phyloP scores from a whole-genome alignment of 2,113 vertebrate species.

The Trematocara unimaculatum region DNA sequence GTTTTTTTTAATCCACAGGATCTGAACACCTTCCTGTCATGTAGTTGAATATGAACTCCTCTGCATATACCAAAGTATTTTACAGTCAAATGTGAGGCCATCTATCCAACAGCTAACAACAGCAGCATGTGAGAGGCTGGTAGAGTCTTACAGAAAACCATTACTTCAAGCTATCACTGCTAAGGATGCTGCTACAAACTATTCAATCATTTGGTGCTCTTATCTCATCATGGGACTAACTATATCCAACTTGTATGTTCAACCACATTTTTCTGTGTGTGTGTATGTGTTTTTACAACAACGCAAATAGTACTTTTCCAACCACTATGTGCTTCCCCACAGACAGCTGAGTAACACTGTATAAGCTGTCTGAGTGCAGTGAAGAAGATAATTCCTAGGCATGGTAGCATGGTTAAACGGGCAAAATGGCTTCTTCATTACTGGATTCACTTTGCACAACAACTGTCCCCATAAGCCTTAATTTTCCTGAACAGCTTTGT shows the following conservation, averaged over 20 bases:
- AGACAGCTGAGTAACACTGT: not conserved
- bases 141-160: not conserved
- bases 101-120: not conserved
- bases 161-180: not conserved
- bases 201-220: not conserved
- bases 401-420: constrained; percentile 46
- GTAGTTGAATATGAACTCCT: not conserved
- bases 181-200: not conserved
- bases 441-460: constrained; percentile 58
- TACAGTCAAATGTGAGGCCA: not conserved
- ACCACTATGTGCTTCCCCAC: not conserved
- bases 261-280: not conserved
- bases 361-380: constrained; percentile 17
- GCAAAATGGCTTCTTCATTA: constrained; percentile 44
- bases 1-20: not conserved
- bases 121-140: not conserved
- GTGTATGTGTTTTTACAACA: not conserved
- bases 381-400: constrained; percentile 43
- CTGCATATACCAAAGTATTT: not conserved
- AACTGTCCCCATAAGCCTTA: constrained; percentile 58
- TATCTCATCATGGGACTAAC: not conserved
- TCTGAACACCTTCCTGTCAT: not conserved
- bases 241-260: not conserved
- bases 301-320: not conserved
- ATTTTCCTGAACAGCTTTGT: constrained; percentile 58